phyloP scores from a whole-genome alignment of 1,140 invertebrate species.

The Parasteatoda tepidariorum region DNA sequence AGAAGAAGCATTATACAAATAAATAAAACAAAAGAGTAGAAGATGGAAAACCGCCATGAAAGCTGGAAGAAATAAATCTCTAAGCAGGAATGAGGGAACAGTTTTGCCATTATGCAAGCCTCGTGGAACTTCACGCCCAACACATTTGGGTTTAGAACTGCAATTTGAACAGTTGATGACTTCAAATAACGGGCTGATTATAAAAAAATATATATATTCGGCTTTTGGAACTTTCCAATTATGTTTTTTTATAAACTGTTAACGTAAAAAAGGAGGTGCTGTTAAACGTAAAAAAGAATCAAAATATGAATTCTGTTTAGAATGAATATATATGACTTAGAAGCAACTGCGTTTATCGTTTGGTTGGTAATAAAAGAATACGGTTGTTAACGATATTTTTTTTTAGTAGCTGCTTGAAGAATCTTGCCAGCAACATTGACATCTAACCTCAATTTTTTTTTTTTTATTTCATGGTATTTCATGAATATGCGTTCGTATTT shows the following conservation, averaged over 20 bases:
- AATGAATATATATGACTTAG: not conserved
- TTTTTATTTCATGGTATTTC: too few relatives aligned
- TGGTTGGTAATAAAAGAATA: not conserved
- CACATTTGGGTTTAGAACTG: conserved; percentile 25
- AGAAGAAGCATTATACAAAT: not conserved
- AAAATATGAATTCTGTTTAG: too few relatives aligned
- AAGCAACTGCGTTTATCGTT: not conserved
- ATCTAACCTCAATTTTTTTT: not conserved
- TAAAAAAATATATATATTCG: not conserved
- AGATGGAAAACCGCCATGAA: not conserved
- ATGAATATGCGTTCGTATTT: too few relatives aligned
- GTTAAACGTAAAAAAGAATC: too few relatives aligned
- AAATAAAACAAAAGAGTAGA: not conserved
- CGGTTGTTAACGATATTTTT: not conserved
- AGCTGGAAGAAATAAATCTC: not conserved
- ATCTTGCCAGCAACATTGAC: not conserved
- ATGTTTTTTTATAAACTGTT: not conserved
- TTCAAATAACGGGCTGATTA: conserved; percentile 33
- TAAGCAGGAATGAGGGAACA: not conserved
- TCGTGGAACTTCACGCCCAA: conserved; percentile 25
- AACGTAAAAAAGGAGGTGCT: not conserved
- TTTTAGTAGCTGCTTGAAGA: not conserved
- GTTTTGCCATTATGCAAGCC: not conserved
- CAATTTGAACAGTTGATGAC: conserved; percentile 44
- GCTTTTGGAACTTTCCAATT: conserved; percentile 24